Conservation (phyloP, 92 coral and sea anemone genomes). For the Blastomussa wellsi region DNA sequence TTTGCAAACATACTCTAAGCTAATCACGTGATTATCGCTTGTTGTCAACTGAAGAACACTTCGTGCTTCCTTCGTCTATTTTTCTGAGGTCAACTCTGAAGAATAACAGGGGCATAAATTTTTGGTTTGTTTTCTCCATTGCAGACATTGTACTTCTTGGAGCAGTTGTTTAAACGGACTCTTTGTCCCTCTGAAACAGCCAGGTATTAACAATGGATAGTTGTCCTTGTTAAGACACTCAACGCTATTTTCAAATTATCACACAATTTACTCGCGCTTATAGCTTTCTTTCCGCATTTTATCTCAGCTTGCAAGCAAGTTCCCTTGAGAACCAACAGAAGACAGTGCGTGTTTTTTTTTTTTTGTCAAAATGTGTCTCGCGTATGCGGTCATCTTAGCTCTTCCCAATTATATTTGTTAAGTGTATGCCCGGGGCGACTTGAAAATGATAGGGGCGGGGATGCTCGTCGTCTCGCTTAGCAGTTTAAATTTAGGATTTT, state of each 20-base stretch:
- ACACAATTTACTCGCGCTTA: background rate
- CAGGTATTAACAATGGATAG: slow-evolving; percentile 51
- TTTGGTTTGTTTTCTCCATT: background rate
- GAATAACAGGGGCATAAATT: background rate
- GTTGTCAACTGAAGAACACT: no score
- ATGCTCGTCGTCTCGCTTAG: no score
- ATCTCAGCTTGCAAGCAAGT: background rate
- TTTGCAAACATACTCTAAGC: background rate
- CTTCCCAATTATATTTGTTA: background rate
- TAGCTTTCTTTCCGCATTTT: background rate
- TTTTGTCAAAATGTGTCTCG: background rate
- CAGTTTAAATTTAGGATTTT: no score
- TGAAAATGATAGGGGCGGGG: no score
- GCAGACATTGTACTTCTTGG: slow-evolving; percentile 85
- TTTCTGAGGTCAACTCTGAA: background rate
- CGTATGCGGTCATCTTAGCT: background rate
- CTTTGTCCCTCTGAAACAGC: slow-evolving; percentile 75
- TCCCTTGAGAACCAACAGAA: background rate
- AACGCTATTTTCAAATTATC: background rate
- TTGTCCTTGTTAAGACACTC: background rate
- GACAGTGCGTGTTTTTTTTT: background rate
- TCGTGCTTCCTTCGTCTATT: no score
- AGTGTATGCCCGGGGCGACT: no score
- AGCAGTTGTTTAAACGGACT: slow-evolving; percentile 77
- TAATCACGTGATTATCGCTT: no score